Base-by-base conservation (phyloP, 2,888 invertebrate genomes). In the Pyrrhosoma nymphula region DNA sequence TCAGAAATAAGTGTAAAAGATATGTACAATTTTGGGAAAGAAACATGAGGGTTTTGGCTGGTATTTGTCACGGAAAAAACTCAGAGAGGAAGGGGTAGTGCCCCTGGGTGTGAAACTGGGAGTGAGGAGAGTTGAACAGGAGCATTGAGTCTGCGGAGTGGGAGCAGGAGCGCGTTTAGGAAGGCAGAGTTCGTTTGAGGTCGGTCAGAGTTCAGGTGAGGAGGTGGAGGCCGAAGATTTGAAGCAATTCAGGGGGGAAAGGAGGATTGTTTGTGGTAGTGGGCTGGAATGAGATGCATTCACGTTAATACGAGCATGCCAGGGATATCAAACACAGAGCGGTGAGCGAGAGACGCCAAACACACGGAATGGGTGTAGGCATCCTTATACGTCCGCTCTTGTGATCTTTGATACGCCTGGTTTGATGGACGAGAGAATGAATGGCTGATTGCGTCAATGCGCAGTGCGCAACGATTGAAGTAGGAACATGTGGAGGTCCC, bases 141-240 rank as follows among this genome's bases (percentile, higher is more conserved):
- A n/a, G n/a, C n/a, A n/a, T n/a, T n/a, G n/a, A n/a, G n/a, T n/a
- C n/a, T n/a, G n/a, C n/a, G n/a, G n/a, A n/a, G n/a, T n/a, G n/a
- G n/a, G n/a, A n/a, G n/a, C 30, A 10, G 14, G 47, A 39, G 69
- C 26, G 63, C 63, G 47, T 93, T 39, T 39, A n/a, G 39, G 39
- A 47, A 47, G 69, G 69, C 30, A 35, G 23, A 55, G 89, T 26
- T 8, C 60, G 69, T 35, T 47, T 93, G 93, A 69, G n/a, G 93
- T 91, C 35, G 60, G 91, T 69, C 30, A 30, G 75, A 63, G 39
- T 63, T 69, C 63, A 93, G 93, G 93, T 69, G n/a, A n/a, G 93
- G 60, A 69, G 16, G 23, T n/a, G 75, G n/a, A 30, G 75, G 75
- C 8, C 12, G 75, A 30, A 30, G 63, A 93, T 93, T 93, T 30